phyloP scores from a whole-genome alignment of 2,797 vertebrate species.

The Florisuga fusca region DNA sequence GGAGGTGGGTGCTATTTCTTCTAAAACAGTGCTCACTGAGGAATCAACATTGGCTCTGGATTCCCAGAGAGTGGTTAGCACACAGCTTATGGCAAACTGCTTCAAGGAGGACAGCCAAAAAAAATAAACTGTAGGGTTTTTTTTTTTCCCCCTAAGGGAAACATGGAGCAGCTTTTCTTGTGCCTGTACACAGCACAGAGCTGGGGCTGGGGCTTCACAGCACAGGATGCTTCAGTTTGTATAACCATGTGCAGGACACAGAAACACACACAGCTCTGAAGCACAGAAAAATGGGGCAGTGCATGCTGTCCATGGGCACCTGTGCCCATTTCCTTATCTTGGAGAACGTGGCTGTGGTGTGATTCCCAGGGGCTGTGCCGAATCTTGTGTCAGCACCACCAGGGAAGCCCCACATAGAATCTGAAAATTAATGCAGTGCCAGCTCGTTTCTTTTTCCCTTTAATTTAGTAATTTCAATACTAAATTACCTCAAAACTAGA shows the following conservation, averaged over 20 bases:
- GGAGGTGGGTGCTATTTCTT: background rate
- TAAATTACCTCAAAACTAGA: background rate
- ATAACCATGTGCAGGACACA: fast-evolving
- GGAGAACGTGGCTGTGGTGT: background rate
- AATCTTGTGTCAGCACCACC: background rate
- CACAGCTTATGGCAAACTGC: background rate
- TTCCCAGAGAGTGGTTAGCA: background rate
- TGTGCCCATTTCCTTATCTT: background rate
- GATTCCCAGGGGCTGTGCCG: background rate
- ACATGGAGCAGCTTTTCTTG: background rate
- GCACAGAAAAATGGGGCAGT: background rate
- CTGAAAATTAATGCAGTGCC: background rate
- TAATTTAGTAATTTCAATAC: too few relatives aligned
- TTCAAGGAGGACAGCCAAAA: background rate
- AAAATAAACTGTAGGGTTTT: background rate
- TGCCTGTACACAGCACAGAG: fast-evolving
- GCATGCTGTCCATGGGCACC: fast-evolving
- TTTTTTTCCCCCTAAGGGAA: background rate
- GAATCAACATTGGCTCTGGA: background rate
- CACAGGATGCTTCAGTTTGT: background rate
- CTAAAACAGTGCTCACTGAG: background rate
- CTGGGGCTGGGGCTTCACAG: background rate
- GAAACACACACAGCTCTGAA: background rate
- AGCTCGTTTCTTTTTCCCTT: background rate
- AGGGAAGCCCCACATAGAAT: background rate